Evolutionary conservation across 1,140 invertebrate species (phyloP), one percentile per base, ranked within the genome.

Genomic region (Musca domestica): DNA sequence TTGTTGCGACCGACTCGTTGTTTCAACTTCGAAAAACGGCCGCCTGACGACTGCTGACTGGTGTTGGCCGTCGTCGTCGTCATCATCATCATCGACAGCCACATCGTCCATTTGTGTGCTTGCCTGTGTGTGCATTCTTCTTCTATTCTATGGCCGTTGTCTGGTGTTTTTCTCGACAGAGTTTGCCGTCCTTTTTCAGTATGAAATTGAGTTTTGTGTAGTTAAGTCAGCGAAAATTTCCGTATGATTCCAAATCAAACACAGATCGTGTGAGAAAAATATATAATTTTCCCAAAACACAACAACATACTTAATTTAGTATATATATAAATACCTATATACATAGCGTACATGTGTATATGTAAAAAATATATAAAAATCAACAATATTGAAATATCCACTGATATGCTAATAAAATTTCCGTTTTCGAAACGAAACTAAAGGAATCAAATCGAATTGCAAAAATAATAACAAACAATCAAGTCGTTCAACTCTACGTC

Each of bases 151-250:
- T 69, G 52, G 64, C 17, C 19, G 47, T 66, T 54, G 34, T 52
- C 52, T 23, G 54, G 48, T 61, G 61, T 70, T 72, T 71, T 73
- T 72, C 71, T 72, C 72, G 74, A 69, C 74, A 71, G 74, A 72
- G 75, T 74, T 73, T 72, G 74, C 76, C 76, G 73, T 78, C 76
- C 76, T 78, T 77, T 76, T 78, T 77, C 76, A 78, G 77, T 80
- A 79, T 74, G 76, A 76, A 73, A 78, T 78, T 80, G 77, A 80
- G 78, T 80, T 80, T 79, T 80, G 78, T 78, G 78, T 80, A 78
- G 78, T 80, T 78, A 80, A 80, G 78, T 80, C 78, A 76, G 78
- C 77, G 52, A 69, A 80, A 76, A 77, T 80, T 80, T 80, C 78
- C 58, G 48, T 63, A 64, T 58, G 47, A 47, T 48, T 49, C 52